Evolutionary conservation across 1,140 invertebrate species (phyloP).

Genomic region (Ceratoteleas bidentatus): DNA sequence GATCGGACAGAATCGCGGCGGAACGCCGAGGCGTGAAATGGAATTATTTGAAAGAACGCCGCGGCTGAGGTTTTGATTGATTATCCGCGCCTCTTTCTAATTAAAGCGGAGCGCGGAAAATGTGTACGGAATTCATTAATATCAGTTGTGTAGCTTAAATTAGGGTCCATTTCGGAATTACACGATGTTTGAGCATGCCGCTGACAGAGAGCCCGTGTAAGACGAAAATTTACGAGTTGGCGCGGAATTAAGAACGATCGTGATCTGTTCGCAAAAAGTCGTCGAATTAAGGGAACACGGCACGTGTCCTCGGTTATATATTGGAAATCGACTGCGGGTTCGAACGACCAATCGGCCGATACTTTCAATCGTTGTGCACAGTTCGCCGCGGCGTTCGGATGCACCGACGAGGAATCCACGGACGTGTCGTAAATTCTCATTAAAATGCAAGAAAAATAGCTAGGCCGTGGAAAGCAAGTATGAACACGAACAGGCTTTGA

Average conservation of each 20-base stretch:
- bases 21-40: background rate
- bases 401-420: slow-evolving; percentile 36
- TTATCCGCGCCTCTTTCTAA: background rate
- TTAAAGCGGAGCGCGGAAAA: background rate
- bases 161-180: slow-evolving; percentile 2
- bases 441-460: slow-evolving; percentile 62
- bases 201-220: background rate
- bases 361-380: slow-evolving; percentile 32
- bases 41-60: background rate
- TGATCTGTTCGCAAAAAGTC: background rate
- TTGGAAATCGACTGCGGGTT: slow-evolving; percentile 1
- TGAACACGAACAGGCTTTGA: slow-evolving; percentile 55
- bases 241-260: too few species aligned
- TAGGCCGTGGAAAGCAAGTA: slow-evolving; percentile 51
- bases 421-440: slow-evolving; percentile 60
- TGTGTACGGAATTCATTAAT: slow-evolving; percentile 4
- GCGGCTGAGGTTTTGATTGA: background rate
- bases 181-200: background rate
- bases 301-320: background rate
- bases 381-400: slow-evolving; percentile 5
- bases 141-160: slow-evolving; percentile 5
- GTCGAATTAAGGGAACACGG: background rate
- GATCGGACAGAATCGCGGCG: background rate
- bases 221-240: background rate
- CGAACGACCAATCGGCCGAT: slow-evolving; percentile 1